Evolutionary conservation across 2,888 invertebrate genomes (phyloP).

Genomic region (Plagodis dolabraria): DNA sequence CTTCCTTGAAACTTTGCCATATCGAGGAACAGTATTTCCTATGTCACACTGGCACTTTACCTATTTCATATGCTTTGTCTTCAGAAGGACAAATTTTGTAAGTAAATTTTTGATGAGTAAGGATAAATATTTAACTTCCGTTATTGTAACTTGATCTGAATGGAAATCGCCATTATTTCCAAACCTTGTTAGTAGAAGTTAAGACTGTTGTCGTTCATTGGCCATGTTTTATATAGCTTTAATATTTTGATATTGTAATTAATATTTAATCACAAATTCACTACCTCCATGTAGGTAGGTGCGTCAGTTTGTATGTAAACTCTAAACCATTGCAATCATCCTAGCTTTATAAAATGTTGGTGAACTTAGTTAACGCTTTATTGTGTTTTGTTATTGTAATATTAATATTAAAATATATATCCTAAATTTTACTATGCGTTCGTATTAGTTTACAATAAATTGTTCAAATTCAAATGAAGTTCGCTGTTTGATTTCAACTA

Average conservation of each 20-base stretch:
- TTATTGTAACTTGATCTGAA: slow-evolving; percentile 1
- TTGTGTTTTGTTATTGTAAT: slow-evolving; percentile 79
- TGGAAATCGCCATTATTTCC: slow-evolving; percentile 14
- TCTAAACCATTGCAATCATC: slow-evolving; percentile 61
- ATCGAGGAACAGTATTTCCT: slow-evolving; percentile 34
- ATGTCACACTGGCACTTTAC: slow-evolving; percentile 28
- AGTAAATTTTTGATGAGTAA: slow-evolving; percentile 15
- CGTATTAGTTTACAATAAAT: slow-evolving; percentile 83
- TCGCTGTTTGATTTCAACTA: slow-evolving; percentile 28
- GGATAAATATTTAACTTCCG: slow-evolving; percentile 1
- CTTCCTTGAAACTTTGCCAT: slow-evolving; percentile 58
- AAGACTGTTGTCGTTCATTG: slow-evolving; percentile 74
- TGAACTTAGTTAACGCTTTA: slow-evolving; percentile 78
- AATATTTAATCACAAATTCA: slow-evolving; percentile 45
- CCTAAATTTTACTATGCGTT: slow-evolving; percentile 83
- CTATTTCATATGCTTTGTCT: slow-evolving; percentile 21
- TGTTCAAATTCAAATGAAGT: slow-evolving; percentile 68
- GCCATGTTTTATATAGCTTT: slow-evolving; percentile 79
- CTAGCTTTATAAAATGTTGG: slow-evolving; percentile 78
- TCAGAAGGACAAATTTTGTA: slow-evolving; percentile 20
- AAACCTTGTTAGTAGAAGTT: slow-evolving; percentile 50
- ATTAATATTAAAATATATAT: slow-evolving; percentile 82
- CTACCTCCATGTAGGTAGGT: slow-evolving; percentile 31
- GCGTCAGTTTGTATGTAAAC: slow-evolving; percentile 60
- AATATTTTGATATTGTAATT: slow-evolving; percentile 73